Evolutionary conservation across 2,113 vertebrate species (phyloP), one percentile per base, ranked within the genome.

Genomic region (Charina bottae): DNA sequence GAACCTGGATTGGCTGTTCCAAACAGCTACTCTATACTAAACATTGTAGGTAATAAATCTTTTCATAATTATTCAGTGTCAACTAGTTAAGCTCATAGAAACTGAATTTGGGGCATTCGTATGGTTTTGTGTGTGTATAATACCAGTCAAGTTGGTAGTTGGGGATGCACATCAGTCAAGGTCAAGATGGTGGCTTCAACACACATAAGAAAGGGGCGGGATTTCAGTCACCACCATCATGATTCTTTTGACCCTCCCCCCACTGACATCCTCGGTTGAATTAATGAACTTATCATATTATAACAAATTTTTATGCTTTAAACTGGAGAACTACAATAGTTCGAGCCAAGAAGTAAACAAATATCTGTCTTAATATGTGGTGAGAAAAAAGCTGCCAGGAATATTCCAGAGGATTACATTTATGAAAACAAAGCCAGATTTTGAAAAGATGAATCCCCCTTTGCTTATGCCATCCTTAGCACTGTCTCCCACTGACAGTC

Each of bases 361-460:
- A 9, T 19, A 85, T 17, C 37, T 85, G 6, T 83, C 64, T 89
- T 8, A 37, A n/a, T 78, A 17, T 54, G 5, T 21, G 87, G 9
- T 0, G 15, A 0, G 90, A 23, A 78, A 46, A 23, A n/a, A 49
- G 53, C 28, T 28, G 49, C 46, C 56, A 90, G 85, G 55, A 89
- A 94, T 72, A 60, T n/a, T 88, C 28, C 9, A 46, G 85, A 33
- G 53, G 24, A n/a, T 85, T 87, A 91, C 49, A 54, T 56, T 33
- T 11, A 92, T 49, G 60, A 93, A 92, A 83, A 89, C 68, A 13
- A 4, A 58, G 87, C 90, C 78, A 91, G 91, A 94, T 84, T 92
- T 53, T 89, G 53, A 49, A 86, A 59, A 85, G 55, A 49, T 62
- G 2, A 90, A 26, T 83, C 92, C 91, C 13, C 42, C 13, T 54